A percentile compares a stretch with the other conserved stretches of the same genome.
Conservation (phyloP, 64 coral and sea anemone species). For the Porites australiensis region DNA sequence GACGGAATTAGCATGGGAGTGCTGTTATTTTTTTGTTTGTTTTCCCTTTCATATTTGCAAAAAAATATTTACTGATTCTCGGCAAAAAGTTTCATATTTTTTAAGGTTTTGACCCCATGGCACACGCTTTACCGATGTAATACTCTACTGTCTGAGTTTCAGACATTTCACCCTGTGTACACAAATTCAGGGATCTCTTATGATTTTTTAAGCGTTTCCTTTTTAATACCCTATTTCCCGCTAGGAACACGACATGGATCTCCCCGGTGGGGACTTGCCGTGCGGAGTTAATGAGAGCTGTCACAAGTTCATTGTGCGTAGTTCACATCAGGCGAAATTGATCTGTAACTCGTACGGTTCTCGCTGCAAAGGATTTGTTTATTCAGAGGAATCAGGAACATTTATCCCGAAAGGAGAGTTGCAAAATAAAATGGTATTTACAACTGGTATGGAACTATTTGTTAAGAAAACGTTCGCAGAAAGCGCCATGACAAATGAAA, state of each 20-base stretch:
- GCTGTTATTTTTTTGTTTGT: no score
- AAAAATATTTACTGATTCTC: no score
- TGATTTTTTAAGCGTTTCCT: background rate
- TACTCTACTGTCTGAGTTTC: no score
- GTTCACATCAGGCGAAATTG: background rate
- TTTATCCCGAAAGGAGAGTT: slow-evolving; percentile 39
- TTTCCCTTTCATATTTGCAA: no score
- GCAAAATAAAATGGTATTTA: slow-evolving; percentile 25
- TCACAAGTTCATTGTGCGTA: background rate
- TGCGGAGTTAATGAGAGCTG: slow-evolving; percentile 35
- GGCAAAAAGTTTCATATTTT: no score
- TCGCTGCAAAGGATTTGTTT: slow-evolving; percentile 73
- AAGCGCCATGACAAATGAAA: slow-evolving; percentile 1
- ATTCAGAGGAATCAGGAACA: slow-evolving; percentile 9
- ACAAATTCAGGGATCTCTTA: background rate
- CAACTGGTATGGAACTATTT: background rate
- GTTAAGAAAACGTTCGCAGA: slow-evolving; percentile 28
- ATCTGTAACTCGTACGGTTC: slow-evolving; percentile 43
- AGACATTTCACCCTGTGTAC: background rate
- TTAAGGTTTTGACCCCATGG: no score
- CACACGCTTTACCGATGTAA: no score
- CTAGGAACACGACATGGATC: slow-evolving; percentile 49
- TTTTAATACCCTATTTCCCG: background rate
- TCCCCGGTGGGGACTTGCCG: slow-evolving; percentile 44
- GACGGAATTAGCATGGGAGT: no score